A percentile compares a stretch with the other conserved stretches of the same genome.
phyloP scores from a whole-genome alignment of 2,888 invertebrate species.

The Criorhina ranunculi region DNA sequence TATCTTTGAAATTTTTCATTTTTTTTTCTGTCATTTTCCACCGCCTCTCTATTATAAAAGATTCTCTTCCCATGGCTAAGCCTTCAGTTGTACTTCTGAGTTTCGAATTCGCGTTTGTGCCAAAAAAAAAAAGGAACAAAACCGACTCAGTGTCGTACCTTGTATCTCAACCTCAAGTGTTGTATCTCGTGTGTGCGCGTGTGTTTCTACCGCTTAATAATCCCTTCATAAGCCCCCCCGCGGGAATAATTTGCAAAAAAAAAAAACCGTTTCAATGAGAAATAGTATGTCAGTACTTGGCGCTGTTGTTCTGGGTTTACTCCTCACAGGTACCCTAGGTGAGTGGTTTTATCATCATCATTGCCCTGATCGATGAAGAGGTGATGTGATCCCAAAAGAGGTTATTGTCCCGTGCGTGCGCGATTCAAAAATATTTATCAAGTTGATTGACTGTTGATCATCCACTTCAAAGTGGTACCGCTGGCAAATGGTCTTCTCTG shows the following conservation, averaged over 20 bases:
- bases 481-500: conserved; percentile 10
- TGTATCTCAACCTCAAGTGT: conserved; percentile 10
- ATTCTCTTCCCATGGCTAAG: conserved; percentile 65
- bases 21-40: conserved; percentile 46
- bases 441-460: conserved; percentile 38
- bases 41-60: conserved; percentile 75
- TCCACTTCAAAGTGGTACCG: conserved; percentile 32
- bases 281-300: conserved; percentile 33
- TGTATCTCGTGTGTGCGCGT: conserved; percentile 23
- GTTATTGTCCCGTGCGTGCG: conserved; percentile 33
- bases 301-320: conserved; percentile 42
- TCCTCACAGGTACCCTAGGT: conserved; percentile 57
- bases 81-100: conserved; percentile 80
- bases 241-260: conserved; percentile 25
- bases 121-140: conserved; percentile 33
- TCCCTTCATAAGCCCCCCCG: conserved; percentile 23
- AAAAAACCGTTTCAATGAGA: conserved; percentile 64
- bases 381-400: conserved; percentile 24
- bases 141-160: not conserved
- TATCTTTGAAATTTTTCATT: conserved; percentile 37
- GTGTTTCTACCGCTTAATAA: conserved; percentile 35
- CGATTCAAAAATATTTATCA: conserved; percentile 14
- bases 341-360: conserved; percentile 50
- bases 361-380: not conserved
- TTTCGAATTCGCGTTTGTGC: conserved; percentile 74